Percentiles rank a stretch among this genome's conserved stretches.
These are phyloP conservation scores for Cephalotes varians DNA, from an alignment of 2,888 invertebrate genomes.

Conservation along the genomic window DNA sequence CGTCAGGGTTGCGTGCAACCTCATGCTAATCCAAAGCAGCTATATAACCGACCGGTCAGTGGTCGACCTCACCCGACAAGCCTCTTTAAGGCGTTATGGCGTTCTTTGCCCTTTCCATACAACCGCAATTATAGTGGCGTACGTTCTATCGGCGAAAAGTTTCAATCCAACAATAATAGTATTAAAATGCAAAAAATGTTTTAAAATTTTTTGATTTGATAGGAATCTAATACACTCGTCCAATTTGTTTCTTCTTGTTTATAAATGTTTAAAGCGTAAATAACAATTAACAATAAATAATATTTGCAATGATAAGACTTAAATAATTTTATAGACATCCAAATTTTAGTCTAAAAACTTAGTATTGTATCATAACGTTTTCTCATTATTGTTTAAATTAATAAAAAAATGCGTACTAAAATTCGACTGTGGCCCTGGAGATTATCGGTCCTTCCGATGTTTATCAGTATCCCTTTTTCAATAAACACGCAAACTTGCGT, in stretches of 20 bases:
- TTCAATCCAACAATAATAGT: background rate
- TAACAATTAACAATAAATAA: background rate
- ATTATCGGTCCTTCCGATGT: constrained; percentile 38
- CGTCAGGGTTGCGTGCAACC: constrained; percentile 82
- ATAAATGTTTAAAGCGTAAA: background rate
- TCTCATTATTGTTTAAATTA: background rate
- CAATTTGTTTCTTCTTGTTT: background rate
- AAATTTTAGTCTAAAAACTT: background rate
- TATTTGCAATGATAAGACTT: background rate
- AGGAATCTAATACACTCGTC: background rate
- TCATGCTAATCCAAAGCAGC: constrained; percentile 83
- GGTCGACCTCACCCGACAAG: constrained; percentile 74
- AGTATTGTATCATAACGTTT: background rate
- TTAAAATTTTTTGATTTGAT: background rate
- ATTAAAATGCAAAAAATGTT: constrained; percentile 1
- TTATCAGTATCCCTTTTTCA: constrained; percentile 50
- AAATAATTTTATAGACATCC: background rate
- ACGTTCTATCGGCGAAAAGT: background rate
- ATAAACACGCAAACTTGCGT: constrained; percentile 64
- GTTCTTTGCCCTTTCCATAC: constrained; percentile 23
- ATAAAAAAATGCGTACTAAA: background rate
- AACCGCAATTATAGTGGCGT: constrained; percentile 7
- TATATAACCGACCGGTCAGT: constrained; percentile 82
- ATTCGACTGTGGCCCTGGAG: constrained; percentile 3
- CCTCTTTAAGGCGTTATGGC: constrained; percentile 38